Evolutionary conservation across 2,113 vertebrate species (phyloP), one percentile per base, ranked within the genome.

Genomic region (Sterrhoptilus dennistouni): DNA sequence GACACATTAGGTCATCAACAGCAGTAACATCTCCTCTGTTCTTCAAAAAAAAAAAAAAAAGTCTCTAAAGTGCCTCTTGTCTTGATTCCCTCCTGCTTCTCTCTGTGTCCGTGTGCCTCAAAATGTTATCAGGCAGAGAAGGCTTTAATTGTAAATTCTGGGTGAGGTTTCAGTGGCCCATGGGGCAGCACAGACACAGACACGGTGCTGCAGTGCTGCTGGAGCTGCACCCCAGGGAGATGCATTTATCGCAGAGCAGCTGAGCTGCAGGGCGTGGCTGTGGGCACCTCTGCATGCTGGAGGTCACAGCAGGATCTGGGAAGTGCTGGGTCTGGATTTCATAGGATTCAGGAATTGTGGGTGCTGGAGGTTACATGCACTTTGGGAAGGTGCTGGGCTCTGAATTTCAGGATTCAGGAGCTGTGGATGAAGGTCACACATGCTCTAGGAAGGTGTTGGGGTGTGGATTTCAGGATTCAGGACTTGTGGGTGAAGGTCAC

Each of bases 191-290:
- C 11, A 31, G 60, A 6, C 40, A 25, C 13, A 36, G 31, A 31
- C 16, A 15, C 11, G 70, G 14, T 28, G 13, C 1, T 42, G 42
- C 36, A 21, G 11, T 23, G 4, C 24, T 28, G 35, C 3, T 47
- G 31, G 22, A 35, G 40, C 54, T 63, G 2, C 8, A 10, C 29
- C 63, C 71, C 33, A 20, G 33, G 66, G 77, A 75, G 23, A 38
- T 33, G 6, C 1, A 2, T 19, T 18, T 1, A 1, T 11, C 21
- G 33, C n/a, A 33, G 40, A 22, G 28, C 50, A 35, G n/a, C 56
- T 74, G 77, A 70, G 31, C 3, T 61, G 42, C 40, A 44, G 79
- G 22, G 11, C 31, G 29, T 49, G 64, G 17, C 13, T 45, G 14
- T 25, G 7, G 29, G 12, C 35, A 14, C 35, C 19, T 25, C 20